Percentiles rank a stretch among this genome's conserved stretches.
These are phyloP conservation scores for Cricetomys ansorgei DNA, from an alignment of 2,113 vertebrate genomes.

Conservation along the genomic window DNA sequence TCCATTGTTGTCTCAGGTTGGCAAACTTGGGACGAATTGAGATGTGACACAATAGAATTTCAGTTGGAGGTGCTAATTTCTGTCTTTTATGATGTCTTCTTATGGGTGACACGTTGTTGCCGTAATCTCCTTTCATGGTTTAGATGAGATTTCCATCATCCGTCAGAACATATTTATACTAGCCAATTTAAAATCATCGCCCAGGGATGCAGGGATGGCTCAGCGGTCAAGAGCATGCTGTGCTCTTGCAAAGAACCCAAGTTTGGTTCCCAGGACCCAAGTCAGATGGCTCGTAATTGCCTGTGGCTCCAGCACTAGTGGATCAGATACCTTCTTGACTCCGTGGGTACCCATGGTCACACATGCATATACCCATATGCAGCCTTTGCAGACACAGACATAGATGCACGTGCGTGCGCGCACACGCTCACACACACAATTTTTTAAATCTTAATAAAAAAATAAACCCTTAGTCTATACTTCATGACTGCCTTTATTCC, in stretches of 20 bases:
- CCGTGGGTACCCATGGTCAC: not conserved
- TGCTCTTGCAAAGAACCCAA: not conserved
- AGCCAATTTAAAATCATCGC: not conserved
- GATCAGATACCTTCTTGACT: not conserved
- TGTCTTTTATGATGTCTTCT: not conserved
- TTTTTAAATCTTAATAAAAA: not conserved
- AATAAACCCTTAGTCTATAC: not conserved
- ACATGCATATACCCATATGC: not conserved
- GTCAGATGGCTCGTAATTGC: not conserved
- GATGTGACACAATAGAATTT: not conserved
- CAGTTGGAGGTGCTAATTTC: not conserved
- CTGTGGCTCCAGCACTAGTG: not conserved
- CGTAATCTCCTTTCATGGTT: not conserved
- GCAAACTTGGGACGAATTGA: too few relatives aligned
- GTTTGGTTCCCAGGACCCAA: not conserved
- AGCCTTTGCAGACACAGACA: not conserved
- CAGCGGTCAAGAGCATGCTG: not conserved
- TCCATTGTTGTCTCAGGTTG: not conserved
- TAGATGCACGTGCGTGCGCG: not conserved
- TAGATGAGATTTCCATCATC: not conserved
- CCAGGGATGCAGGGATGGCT: not conserved
- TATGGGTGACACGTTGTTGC: not conserved
- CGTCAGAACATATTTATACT: not conserved
- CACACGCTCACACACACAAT: not conserved
- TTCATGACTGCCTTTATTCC: slow-evolving; percentile 20